Percentiles rank a stretch among this genome's conserved stretches.
These are phyloP conservation scores for Ictalurus punctatus DNA, from an alignment of 2,113 vertebrate species.

Conservation along the genomic window DNA sequence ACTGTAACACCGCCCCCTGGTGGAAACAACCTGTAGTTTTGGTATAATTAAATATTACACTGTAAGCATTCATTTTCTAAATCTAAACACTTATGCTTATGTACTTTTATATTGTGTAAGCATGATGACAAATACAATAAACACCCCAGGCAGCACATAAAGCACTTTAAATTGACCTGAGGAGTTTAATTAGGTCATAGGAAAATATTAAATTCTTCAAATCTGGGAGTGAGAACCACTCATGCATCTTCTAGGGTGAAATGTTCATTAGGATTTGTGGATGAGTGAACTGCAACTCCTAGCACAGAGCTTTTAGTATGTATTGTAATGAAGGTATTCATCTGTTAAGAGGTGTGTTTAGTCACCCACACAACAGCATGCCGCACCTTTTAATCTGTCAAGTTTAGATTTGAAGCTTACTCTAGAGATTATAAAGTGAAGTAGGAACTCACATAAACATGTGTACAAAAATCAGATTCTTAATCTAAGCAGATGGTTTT, in stretches of 20 bases:
- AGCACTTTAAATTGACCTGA: background rate
- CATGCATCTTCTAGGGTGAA: background rate
- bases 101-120: background rate
- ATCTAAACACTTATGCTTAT: background rate
- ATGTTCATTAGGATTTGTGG: background rate
- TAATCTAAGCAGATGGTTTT: background rate
- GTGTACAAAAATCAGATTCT: background rate
- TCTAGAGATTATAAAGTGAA: conserved; percentile 13
- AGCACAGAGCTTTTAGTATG: background rate
- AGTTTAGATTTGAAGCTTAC: background rate
- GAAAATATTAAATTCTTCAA: background rate
- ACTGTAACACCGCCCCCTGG: background rate
- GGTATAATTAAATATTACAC: background rate
- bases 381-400: conserved; percentile 24
- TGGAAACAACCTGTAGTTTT: background rate
- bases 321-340: background rate
- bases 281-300: background rate
- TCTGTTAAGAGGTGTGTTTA: background rate
- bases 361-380: background rate
- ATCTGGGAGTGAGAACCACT: background rate
- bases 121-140: background rate
- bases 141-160: too few relatives aligned
- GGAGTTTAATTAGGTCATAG: background rate
- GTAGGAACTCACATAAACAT: background rate
- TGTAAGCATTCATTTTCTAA: background rate